Evolutionary conservation across 2,113 vertebrate genomes (phyloP).

Genomic region (Entosphenus tridentatus): DNA sequence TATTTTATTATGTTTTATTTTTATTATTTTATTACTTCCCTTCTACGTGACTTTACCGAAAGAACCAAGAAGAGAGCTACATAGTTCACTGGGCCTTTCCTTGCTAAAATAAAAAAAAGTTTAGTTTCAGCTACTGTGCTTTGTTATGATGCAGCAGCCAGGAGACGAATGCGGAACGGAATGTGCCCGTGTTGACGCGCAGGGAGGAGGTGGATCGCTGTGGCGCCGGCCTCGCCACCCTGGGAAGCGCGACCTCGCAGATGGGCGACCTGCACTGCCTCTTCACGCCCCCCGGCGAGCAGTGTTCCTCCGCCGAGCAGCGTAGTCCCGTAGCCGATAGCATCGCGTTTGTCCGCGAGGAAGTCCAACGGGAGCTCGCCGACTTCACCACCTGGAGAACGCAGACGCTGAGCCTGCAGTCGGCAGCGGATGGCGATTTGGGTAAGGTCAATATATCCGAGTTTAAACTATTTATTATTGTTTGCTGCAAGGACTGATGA

Average conservation of each 20-base stretch:
- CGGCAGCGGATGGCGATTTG: constrained; percentile 17
- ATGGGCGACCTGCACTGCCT: constrained; percentile 35
- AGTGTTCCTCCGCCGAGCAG: constrained; percentile 14
- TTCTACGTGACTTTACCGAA: too few species aligned
- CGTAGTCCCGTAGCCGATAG: constrained; percentile 33
- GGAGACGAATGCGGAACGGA: too few species aligned
- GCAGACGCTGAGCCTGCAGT: constrained; percentile 26
- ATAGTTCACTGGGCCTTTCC: too few species aligned
- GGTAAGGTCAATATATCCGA: neutral
- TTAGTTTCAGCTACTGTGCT: too few species aligned
- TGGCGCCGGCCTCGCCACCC: constrained; percentile 28
- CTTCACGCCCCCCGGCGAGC: constrained; percentile 26
- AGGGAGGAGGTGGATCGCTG: constrained; percentile 55
- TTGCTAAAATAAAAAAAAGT: too few species aligned
- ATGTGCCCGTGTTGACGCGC: constrained; percentile 4
- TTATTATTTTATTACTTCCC: too few species aligned
- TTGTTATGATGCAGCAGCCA: too few species aligned
- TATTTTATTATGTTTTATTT: too few species aligned
- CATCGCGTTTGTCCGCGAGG: constrained; percentile 35
- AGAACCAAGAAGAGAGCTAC: too few species aligned
- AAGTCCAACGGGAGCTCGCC: constrained; percentile 25
- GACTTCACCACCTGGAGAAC: constrained; percentile 59
- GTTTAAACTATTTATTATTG: neutral
- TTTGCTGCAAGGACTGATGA: constrained; percentile 19
- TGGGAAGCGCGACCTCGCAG: constrained; percentile 30